phyloP scores from a whole-genome alignment of 1,140 invertebrate species.

The Protaetia brevitarsis region DNA sequence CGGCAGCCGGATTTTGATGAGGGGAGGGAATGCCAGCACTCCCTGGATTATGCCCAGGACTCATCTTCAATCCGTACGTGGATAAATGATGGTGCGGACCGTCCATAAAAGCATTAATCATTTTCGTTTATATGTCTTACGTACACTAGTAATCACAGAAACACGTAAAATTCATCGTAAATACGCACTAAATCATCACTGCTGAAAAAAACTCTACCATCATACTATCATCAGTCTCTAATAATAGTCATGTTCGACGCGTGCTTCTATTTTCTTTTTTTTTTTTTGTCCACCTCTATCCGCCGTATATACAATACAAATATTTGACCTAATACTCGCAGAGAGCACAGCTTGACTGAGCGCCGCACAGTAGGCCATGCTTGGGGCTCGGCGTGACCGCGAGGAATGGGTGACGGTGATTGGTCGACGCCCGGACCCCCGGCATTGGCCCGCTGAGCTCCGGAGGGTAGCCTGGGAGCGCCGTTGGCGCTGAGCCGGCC shows the following conservation, averaged over 20 bases:
- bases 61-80: constrained; percentile 72
- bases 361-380: constrained; percentile 37
- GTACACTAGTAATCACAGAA: not conserved
- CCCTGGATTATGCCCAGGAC: constrained; percentile 53
- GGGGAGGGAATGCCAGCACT: constrained; percentile 44
- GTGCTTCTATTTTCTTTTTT: no score
- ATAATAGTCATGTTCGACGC: no score
- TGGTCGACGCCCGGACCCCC: constrained; percentile 34
- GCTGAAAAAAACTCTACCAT: no score
- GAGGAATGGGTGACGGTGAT: constrained; percentile 31
- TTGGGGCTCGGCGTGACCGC: constrained; percentile 25
- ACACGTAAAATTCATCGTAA: not conserved
- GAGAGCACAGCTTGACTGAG: constrained; percentile 47
- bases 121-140: no score
- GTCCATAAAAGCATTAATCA: constrained; percentile 80
- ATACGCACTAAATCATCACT: no score
- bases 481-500: constrained; percentile 40
- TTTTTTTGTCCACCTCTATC: not conserved
- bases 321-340: constrained; percentile 30
- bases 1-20: constrained; percentile 51
- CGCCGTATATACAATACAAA: constrained; percentile 22
- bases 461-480: constrained; percentile 6
- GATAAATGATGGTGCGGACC: constrained; percentile 66
- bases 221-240: no score
- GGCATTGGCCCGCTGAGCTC: constrained; percentile 38